Conservation (phyloP, 2,888 invertebrate species). For the Oscheius sp. region DNA sequence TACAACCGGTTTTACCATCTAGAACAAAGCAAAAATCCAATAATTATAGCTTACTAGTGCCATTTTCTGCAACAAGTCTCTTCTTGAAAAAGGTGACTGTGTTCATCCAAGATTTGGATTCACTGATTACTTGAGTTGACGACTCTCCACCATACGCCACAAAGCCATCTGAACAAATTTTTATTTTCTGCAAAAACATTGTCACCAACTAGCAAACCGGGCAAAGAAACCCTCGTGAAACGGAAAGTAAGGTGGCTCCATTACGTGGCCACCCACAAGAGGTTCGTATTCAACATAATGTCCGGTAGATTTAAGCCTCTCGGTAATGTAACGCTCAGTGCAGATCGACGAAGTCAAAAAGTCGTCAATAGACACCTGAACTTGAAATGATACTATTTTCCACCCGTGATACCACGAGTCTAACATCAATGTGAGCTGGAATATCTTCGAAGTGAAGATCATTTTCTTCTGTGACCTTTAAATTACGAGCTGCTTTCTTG, state of each 20-base stretch:
- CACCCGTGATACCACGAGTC: constrained; percentile 43
- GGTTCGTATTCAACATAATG: constrained; percentile 48
- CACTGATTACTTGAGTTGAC: constrained; percentile 46
- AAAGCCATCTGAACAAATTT: constrained; percentile 37
- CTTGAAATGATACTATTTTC: neutral
- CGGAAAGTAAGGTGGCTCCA: constrained; percentile 56
- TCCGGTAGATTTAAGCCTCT: constrained; percentile 40
- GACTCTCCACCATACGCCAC: constrained; percentile 54
- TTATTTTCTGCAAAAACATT: too few species aligned
- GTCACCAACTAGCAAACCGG: constrained; percentile 39
- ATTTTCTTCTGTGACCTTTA: constrained; percentile 26
- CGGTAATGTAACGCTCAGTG: constrained; percentile 35
- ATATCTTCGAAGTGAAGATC: constrained; percentile 29
- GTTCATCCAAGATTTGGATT: constrained; percentile 45
- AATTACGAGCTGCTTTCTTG: constrained; percentile 22
- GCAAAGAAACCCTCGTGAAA: constrained; percentile 50
- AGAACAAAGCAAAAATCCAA: too few species aligned
- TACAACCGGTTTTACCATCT: too few species aligned
- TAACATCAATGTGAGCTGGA: constrained; percentile 41
- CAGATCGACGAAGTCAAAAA: constrained; percentile 44
- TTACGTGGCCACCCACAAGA: constrained; percentile 52
- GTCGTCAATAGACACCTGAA: constrained; percentile 51
- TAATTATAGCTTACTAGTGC: neutral
- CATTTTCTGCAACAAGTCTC: constrained; percentile 10
- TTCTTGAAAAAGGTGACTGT: constrained; percentile 48